Evolutionary conservation across 2,888 invertebrate genomes (phyloP).

Genomic region (Leucoma salicis): DNA sequence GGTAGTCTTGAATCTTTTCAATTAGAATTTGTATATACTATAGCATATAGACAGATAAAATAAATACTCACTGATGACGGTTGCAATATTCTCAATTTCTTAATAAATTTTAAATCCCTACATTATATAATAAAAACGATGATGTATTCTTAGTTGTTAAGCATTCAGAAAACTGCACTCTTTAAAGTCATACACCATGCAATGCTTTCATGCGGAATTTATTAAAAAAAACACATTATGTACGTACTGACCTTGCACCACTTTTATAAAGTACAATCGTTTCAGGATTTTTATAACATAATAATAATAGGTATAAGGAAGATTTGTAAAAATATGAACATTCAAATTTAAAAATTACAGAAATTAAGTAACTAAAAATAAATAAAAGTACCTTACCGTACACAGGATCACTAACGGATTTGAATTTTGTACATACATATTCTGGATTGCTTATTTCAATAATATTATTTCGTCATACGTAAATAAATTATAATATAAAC

Average conservation of each 20-base stretch:
- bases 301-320: slow-evolving; percentile 59
- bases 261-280: slow-evolving; percentile 44
- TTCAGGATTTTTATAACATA: slow-evolving; percentile 47
- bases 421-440: slow-evolving; percentile 58
- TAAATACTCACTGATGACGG: slow-evolving; percentile 30
- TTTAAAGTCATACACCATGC: slow-evolving; percentile 64
- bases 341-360: slow-evolving; percentile 41
- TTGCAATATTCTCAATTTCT: slow-evolving; percentile 23
- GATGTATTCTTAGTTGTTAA: slow-evolving; percentile 28
- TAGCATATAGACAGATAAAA: slow-evolving; percentile 25
- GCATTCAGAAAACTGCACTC: slow-evolving; percentile 63
- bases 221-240: slow-evolving; percentile 45
- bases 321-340: slow-evolving; percentile 32
- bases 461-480: slow-evolving; percentile 38
- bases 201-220: slow-evolving; percentile 57
- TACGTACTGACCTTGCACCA: slow-evolving; percentile 65
- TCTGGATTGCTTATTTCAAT: slow-evolving; percentile 52
- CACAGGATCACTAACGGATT: slow-evolving; percentile 35
- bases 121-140: slow-evolving; percentile 21
- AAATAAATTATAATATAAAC: slow-evolving; percentile 30
- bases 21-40: too few species aligned
- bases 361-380: slow-evolving; percentile 43
- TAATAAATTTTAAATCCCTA: slow-evolving; percentile 11
- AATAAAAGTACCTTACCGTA: slow-evolving; percentile 46
- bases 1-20: slow-evolving; percentile 17